phyloP scores from a whole-genome alignment of 2,888 invertebrate species.

The Silvanus unidentatus region DNA sequence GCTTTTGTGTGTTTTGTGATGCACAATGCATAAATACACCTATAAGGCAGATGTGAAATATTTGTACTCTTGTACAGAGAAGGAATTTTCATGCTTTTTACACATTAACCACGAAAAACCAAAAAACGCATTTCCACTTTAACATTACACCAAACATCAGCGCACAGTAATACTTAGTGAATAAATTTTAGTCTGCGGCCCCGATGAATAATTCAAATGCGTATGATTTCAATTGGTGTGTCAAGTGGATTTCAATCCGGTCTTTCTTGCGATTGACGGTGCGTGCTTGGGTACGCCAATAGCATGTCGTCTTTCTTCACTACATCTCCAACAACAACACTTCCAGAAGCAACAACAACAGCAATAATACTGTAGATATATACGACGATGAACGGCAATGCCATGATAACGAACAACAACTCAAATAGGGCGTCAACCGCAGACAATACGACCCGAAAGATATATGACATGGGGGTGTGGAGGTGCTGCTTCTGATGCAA shows the following conservation, averaged over 20 bases:
- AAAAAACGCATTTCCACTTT: background rate
- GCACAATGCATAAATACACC: too few relatives aligned
- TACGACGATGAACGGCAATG: constrained; percentile 19
- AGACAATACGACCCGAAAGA: constrained; percentile 24
- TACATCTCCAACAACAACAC: too few relatives aligned
- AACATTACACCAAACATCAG: too few relatives aligned
- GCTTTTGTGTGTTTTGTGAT: too few relatives aligned
- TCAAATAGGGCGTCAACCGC: constrained; percentile 28
- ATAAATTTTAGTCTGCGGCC: too few relatives aligned
- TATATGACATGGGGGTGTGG: constrained; percentile 23
- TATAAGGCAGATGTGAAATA: too few relatives aligned
- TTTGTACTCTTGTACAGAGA: too few relatives aligned
- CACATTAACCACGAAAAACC: constrained; percentile 1
- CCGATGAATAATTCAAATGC: constrained; percentile 6
- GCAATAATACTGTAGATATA: constrained; percentile 23
- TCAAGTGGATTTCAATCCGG: too few relatives aligned
- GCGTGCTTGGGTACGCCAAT: constrained; percentile 24
- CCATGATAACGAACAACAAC: constrained; percentile 17
- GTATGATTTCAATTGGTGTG: constrained; percentile 1
- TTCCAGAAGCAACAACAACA: too few relatives aligned
- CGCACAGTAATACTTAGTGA: too few relatives aligned
- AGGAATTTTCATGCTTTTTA: too few relatives aligned
- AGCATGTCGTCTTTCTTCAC: constrained; percentile 23
- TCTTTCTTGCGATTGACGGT: constrained; percentile 22
- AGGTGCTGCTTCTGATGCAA: background rate